These are phyloP conservation scores for Cichladusa arquata DNA, from an alignment of 2,113 vertebrate genomes.

Conservation along the genomic window DNA sequence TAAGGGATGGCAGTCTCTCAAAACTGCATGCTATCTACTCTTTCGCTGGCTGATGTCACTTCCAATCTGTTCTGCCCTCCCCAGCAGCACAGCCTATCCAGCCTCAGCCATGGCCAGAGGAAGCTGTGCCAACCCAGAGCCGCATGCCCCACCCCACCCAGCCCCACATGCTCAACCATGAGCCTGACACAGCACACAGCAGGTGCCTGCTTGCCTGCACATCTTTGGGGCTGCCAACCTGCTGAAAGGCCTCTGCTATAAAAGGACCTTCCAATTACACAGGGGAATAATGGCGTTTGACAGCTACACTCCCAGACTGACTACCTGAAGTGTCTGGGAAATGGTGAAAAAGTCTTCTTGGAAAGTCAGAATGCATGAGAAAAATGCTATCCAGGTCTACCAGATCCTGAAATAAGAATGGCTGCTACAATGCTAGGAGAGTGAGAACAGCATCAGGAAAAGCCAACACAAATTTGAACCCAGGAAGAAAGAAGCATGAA, in stretches of 20 bases:
- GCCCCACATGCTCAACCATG: background rate
- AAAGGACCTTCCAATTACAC: constrained; percentile 64
- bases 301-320: background rate
- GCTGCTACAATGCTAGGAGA: background rate
- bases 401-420: background rate
- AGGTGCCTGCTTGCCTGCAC: constrained; percentile 42
- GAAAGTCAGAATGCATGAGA: background rate
- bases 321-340: background rate
- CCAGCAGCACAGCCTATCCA: constrained; percentile 65
- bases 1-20: constrained; percentile 18
- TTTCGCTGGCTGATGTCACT: constrained; percentile 50
- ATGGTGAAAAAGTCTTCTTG: background rate
- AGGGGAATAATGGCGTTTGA: constrained; percentile 26
- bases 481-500: background rate
- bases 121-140: constrained; percentile 58
- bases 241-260: constrained; percentile 60
- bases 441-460: background rate
- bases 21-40: constrained; percentile 58
- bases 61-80: constrained; percentile 50
- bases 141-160: constrained; percentile 58
- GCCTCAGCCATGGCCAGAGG: constrained; percentile 66
- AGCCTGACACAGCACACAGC: background rate
- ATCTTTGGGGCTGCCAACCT: constrained; percentile 62
- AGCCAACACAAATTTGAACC: background rate
- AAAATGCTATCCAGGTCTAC: background rate